These are phyloP conservation scores for Rhopalosiphum maidis DNA, from an alignment of 1,140 invertebrate species.

Conservation along the genomic window DNA sequence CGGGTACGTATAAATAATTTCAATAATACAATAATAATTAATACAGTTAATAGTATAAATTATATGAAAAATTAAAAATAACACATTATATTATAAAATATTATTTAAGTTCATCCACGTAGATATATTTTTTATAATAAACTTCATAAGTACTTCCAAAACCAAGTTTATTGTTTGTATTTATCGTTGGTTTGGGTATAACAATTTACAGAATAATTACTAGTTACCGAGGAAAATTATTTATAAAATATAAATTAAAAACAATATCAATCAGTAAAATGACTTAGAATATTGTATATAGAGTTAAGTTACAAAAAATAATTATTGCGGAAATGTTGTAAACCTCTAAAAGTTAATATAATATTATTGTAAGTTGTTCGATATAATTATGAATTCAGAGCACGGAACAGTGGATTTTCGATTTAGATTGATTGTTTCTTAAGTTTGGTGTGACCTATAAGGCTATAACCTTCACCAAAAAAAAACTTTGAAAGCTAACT, in stretches of 20 bases:
- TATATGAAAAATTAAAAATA: too few relatives aligned
- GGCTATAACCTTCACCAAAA: not conserved
- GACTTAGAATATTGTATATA: not conserved
- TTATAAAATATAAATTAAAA: not conserved
- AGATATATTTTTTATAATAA: too few relatives aligned
- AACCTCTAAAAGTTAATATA: conserved; percentile 7
- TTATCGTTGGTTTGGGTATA: too few relatives aligned
- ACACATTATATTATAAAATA: too few relatives aligned
- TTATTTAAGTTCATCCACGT: too few relatives aligned
- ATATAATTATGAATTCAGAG: not conserved
- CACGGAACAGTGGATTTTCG: not conserved
- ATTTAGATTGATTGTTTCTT: not conserved
- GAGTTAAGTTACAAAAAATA: not conserved
- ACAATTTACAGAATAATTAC: not conserved
- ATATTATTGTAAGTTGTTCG: not conserved
- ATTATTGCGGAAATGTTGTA: not conserved
- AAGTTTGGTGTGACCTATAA: conserved; percentile 25
- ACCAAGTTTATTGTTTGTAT: too few relatives aligned
- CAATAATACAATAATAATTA: too few relatives aligned
- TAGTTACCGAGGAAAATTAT: not conserved
- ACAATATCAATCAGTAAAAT: not conserved
- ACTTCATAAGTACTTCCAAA: too few relatives aligned
- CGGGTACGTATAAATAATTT: too few relatives aligned
- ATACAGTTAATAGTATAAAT: too few relatives aligned
- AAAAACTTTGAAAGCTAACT: not conserved